These are phyloP conservation scores for Bagarius yarrelli DNA, from an alignment of 2,113 vertebrate genomes.

Conservation along the genomic window DNA sequence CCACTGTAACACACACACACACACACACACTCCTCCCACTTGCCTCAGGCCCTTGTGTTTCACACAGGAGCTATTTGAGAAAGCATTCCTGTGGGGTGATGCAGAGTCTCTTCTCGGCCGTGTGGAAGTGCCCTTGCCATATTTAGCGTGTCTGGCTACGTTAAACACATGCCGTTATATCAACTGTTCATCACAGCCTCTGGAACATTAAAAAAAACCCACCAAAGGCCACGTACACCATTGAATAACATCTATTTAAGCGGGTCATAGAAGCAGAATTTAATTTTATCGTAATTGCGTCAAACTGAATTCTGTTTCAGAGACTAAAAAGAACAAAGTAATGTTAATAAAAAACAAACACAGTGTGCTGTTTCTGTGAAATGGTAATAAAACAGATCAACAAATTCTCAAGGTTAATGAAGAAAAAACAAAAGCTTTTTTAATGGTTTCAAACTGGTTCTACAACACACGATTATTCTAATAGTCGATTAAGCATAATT, in stretches of 20 bases:
- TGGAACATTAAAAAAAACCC: background rate
- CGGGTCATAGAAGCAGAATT: too few species aligned
- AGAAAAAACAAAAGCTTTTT: too few species aligned
- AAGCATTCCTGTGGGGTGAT: slow-evolving; percentile 76
- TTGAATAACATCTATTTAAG: background rate
- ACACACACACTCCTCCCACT: background rate
- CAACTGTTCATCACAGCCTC: slow-evolving; percentile 40
- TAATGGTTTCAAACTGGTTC: too few species aligned
- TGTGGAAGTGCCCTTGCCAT: slow-evolving; percentile 66
- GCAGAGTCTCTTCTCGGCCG: slow-evolving; percentile 65
- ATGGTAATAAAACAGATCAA: too few species aligned
- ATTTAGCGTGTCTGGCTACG: slow-evolving; percentile 72
- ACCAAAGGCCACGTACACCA: background rate
- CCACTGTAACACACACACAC: background rate
- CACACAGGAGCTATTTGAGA: slow-evolving; percentile 76
- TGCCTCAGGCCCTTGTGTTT: slow-evolving; percentile 60
- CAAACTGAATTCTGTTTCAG: too few species aligned
- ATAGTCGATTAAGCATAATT: too few species aligned
- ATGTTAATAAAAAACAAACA: too few species aligned
- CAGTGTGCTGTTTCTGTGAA: too few species aligned
- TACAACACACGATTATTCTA: too few species aligned
- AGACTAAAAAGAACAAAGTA: too few species aligned
- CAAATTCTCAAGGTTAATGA: too few species aligned
- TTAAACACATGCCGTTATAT: slow-evolving; percentile 63
- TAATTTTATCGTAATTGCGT: too few species aligned